phyloP scores from a whole-genome alignment of 2,888 invertebrate genomes.

The Lottia gigantea region DNA sequence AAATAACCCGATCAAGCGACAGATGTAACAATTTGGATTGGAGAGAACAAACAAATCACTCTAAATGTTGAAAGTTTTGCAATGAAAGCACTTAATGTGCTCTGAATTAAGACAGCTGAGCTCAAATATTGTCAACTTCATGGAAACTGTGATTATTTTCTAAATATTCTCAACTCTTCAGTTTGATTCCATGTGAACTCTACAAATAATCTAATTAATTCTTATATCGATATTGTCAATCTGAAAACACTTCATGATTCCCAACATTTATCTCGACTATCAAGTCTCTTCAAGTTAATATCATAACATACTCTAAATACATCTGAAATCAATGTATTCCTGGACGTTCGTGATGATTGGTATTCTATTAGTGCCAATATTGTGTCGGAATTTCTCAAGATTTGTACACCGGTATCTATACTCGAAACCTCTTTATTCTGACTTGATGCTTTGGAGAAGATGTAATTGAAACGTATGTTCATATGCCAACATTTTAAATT shows the following conservation, averaged over 20 bases:
- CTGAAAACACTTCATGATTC: conserved; percentile 15
- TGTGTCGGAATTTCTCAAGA: no score
- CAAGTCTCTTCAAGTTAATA: neutral
- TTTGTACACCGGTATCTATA: no score
- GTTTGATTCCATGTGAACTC: conserved; percentile 1
- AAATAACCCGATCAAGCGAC: neutral
- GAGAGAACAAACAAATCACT: conserved; percentile 1
- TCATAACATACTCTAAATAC: no score
- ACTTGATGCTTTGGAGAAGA: no score
- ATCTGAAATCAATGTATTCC: no score
- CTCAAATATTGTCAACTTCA: neutral
- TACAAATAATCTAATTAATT: conserved; percentile 29
- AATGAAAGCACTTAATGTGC: neutral
- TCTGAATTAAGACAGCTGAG: conserved; percentile 5
- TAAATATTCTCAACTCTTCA: conserved; percentile 2
- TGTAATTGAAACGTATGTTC: no score
- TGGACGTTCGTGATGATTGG: no score
- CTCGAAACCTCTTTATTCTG: no score
- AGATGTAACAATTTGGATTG: conserved; percentile 11
- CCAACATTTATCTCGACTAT: conserved; percentile 13
- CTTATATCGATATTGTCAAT: conserved; percentile 24
- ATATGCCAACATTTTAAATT: no score
- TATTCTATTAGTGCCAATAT: no score
- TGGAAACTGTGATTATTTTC: neutral
- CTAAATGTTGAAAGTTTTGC: neutral